Evolutionary conservation across 2,888 invertebrate genomes (phyloP).

Genomic region (Alloplasta piceator): DNA sequence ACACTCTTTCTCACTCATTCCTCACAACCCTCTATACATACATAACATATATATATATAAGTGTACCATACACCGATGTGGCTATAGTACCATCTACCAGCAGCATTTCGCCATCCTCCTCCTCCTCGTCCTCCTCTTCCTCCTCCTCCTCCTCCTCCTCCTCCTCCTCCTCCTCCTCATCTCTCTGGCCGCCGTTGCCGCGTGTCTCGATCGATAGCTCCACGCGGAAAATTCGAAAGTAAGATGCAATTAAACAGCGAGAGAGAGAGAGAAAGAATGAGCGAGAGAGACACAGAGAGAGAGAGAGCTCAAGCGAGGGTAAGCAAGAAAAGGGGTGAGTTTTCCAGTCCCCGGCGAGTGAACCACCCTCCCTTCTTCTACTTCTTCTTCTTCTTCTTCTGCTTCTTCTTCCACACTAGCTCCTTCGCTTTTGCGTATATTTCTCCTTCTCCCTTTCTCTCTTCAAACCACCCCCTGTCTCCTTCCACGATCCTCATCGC

Average conservation of each 20-base stretch:
- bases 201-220: conserved; percentile 83
- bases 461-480: conserved; percentile 56
- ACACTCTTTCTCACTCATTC: conserved; percentile 52
- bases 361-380: conserved; percentile 58
- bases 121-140: too few relatives aligned
- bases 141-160: conserved; percentile 52
- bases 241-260: conserved; percentile 84
- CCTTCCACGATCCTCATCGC: conserved; percentile 52
- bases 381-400: conserved; percentile 64
- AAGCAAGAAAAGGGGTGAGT: conserved; percentile 84
- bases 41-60: conserved; percentile 8
- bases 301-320: conserved; percentile 75
- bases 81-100: conserved; percentile 42
- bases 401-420: conserved; percentile 60
- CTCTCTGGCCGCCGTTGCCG: conserved; percentile 57
- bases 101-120: conserved; percentile 59
- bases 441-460: conserved; percentile 68
- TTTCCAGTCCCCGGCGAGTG: conserved; percentile 79
- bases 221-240: conserved; percentile 84
- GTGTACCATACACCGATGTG: conserved; percentile 39
- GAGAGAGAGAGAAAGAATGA: conserved; percentile 61
- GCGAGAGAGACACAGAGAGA: conserved; percentile 12
- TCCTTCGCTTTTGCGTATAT: conserved; percentile 67
- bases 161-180: conserved; percentile 50
- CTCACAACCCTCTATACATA: conserved; percentile 47